These are phyloP conservation scores for Tetranychus urticae DNA, from an alignment of 1,140 invertebrate species.

Conservation along the genomic window DNA sequence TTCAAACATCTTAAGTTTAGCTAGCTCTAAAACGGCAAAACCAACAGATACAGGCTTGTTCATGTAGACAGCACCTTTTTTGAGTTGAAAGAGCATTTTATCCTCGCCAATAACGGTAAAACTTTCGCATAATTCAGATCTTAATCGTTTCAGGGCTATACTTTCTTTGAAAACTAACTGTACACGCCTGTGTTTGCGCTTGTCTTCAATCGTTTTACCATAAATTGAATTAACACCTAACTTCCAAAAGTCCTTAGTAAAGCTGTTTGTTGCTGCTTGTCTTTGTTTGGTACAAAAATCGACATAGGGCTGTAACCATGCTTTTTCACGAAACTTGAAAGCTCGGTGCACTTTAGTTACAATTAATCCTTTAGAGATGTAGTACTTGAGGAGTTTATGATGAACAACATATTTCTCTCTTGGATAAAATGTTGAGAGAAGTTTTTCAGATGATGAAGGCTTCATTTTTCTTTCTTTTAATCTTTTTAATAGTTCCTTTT, in stretches of 20 bases:
- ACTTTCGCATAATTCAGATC: slow-evolving; percentile 20
- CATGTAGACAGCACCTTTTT: slow-evolving; percentile 11
- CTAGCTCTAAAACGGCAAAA: slow-evolving; percentile 12
- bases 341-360: slow-evolving; percentile 25
- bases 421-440: background rate
- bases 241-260: slow-evolving; percentile 18
- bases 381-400: slow-evolving; percentile 18
- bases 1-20: slow-evolving; percentile 16
- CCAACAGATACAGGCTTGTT: slow-evolving; percentile 15
- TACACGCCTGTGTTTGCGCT: slow-evolving; percentile 21
- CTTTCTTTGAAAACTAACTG: slow-evolving; percentile 17
- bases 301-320: slow-evolving; percentile 24
- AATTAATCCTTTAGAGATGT: slow-evolving; percentile 21
- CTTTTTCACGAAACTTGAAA: slow-evolving; percentile 23
- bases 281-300: slow-evolving; percentile 20
- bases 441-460: background rate
- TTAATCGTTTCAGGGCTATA: slow-evolving; percentile 17
- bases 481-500: too few relatives aligned
- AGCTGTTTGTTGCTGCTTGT: slow-evolving; percentile 14
- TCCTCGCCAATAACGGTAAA: background rate
- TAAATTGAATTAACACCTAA: slow-evolving; percentile 25
- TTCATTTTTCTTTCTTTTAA: too few relatives aligned
- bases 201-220: slow-evolving; percentile 27
- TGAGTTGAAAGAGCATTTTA: slow-evolving; percentile 11
- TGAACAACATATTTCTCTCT: background rate